Base-by-base conservation (phyloP, 1,140 invertebrate genomes). In the Spodoptera litura region DNA sequence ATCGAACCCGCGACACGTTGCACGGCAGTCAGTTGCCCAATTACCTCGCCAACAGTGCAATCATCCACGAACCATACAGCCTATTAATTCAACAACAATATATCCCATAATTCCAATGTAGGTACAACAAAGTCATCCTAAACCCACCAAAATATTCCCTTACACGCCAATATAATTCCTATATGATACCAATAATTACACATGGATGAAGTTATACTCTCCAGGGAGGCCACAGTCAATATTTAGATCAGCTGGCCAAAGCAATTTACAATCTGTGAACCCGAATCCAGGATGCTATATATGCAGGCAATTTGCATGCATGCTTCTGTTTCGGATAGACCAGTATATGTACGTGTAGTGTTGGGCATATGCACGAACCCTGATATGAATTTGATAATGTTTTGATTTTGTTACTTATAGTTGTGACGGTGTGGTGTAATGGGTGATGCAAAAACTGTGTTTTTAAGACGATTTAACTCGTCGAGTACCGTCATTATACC, bases 301-400 rank as follows among this genome's bases (percentile, higher is more conserved):
- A 87, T 88, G 86, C 86, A 89, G 88, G 84, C 83, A 83, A 88
- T 88, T 87, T 87, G 85, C 86, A 88, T 87, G 82, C 64, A 49
- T 62, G 38, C 72, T 31, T 76, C 74, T 64, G 62, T 77, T 77
- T 68, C 51, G 31, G 25, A 66, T 68, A 66, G 66, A 55, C 59
- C 61, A 51, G 52, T 68, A 58, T 76, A 27, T 75, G 51, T 10
- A 44, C 12, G 59, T 44, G 38, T 8, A 4, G 4, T 38, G 35
- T 5, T 38, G 4, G 4, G 35, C 4, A 38, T 20, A 20, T 20
- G 20, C 20, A 20, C 20, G 20, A 20, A 20, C 15, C 35, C 62
- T 61, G 49, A 62, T 75, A 64, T 75, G 72, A 75, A 75, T 64
- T 75, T 75, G 49, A 75, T 75, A 59, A 51, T n/a, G 27, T n/a